Conservation (phyloP, 2,797 vertebrate genomes). For the Pempheris klunzingeri region DNA sequence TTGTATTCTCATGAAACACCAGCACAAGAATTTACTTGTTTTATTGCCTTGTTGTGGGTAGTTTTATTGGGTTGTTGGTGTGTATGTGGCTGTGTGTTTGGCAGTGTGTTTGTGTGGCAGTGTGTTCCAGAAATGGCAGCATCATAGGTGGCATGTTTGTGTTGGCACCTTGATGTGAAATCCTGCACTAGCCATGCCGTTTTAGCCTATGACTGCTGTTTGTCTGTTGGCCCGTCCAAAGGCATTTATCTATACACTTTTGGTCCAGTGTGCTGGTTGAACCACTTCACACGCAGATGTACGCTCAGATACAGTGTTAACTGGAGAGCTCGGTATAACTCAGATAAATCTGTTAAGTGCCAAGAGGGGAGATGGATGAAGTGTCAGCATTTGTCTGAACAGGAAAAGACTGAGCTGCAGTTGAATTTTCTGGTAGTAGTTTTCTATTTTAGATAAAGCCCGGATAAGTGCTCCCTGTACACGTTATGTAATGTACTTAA, state of each 20-base stretch:
- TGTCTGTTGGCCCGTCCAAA: constrained; percentile 22
- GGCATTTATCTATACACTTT: constrained; percentile 37
- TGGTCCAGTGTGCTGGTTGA: constrained; percentile 5
- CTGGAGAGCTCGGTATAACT: constrained; percentile 44
- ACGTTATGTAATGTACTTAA: not conserved
- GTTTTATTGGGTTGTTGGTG: constrained; percentile 51
- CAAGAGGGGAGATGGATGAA: constrained; percentile 24
- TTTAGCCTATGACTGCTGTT: constrained; percentile 41
- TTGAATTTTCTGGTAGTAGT: constrained; percentile 18
- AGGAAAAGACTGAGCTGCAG: constrained; percentile 9
- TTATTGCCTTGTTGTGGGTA: constrained; percentile 50
- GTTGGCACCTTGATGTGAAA: constrained; percentile 74
- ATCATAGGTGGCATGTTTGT: constrained; percentile 73
- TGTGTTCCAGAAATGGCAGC: constrained; percentile 75
- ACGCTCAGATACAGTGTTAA: constrained; percentile 28
- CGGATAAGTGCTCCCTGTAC: not conserved
- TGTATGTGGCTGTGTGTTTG: constrained; percentile 35
- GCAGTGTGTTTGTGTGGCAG: constrained; percentile 53
- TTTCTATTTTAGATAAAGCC: constrained; percentile 8
- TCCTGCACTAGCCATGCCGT: constrained; percentile 46
- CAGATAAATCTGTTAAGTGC: constrained; percentile 34
- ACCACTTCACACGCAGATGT: constrained; percentile 3
- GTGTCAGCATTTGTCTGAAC: constrained; percentile 4
- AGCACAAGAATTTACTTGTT: constrained; percentile 42
- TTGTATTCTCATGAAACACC: constrained; percentile 15